These are phyloP conservation scores for Laticauda laticaudata DNA, from an alignment of 2,113 vertebrate genomes.

Conservation along the genomic window DNA sequence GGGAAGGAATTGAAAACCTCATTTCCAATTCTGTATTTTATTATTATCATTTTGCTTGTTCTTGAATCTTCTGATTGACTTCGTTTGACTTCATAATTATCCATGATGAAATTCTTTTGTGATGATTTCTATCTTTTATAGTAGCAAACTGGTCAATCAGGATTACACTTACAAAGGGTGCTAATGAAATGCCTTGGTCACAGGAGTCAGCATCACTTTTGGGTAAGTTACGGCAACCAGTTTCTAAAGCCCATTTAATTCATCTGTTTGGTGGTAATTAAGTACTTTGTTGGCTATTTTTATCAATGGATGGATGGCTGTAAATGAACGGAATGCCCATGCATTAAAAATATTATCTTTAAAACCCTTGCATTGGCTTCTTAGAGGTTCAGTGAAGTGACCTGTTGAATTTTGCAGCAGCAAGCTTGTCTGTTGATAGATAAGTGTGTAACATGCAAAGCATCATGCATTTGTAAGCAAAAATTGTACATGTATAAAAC, in stretches of 20 bases:
- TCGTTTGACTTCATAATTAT: constrained; percentile 10
- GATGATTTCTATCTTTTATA: background rate
- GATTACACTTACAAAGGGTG: constrained; percentile 32
- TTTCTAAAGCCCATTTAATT: background rate
- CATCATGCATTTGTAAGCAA: background rate
- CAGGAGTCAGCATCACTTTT: constrained; percentile 2
- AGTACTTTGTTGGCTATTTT: constrained; percentile 17
- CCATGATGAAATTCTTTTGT: background rate
- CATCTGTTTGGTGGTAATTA: constrained; percentile 12
- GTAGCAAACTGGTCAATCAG: background rate
- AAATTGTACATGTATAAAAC: constrained; percentile 27
- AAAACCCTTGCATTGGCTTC: background rate
- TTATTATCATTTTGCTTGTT: background rate
- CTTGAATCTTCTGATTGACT: background rate
- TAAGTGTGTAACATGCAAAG: background rate
- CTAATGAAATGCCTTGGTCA: constrained; percentile 12
- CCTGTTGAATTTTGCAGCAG: background rate
- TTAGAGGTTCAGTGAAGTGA: background rate
- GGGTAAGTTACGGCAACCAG: constrained; percentile 29
- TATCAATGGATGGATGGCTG: background rate
- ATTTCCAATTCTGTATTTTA: background rate
- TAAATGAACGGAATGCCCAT: constrained; percentile 5
- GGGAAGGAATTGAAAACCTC: background rate
- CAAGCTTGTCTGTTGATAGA: background rate
- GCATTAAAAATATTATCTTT: background rate